Conservation (phyloP, 2,888 invertebrate species). For the Idaea dimidiata region DNA sequence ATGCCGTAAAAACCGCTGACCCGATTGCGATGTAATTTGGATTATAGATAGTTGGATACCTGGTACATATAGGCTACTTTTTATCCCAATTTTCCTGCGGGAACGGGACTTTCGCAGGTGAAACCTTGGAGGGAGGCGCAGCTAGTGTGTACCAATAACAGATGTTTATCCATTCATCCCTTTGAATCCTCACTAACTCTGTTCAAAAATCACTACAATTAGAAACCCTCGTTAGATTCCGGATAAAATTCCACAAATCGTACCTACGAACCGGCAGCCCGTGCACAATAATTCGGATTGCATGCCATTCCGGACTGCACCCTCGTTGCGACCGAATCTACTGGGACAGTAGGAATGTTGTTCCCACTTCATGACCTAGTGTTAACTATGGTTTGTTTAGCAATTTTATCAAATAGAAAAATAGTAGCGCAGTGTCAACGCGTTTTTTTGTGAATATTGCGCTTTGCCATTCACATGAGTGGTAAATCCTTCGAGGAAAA, state of each 20-base stretch:
- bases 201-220: neutral
- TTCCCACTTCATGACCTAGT: neutral
- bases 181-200: neutral
- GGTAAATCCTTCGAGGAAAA: too few relatives aligned
- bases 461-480: too few relatives aligned
- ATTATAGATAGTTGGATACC: too few relatives aligned
- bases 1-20: too few relatives aligned
- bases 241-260: neutral
- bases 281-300: neutral
- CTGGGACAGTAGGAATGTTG: neutral
- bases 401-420: neutral
- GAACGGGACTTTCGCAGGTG: too few relatives aligned
- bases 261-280: neutral
- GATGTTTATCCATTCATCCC: neutral
- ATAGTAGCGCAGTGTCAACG: too few relatives aligned
- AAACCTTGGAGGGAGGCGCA: too few relatives aligned
- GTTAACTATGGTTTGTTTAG: neutral
- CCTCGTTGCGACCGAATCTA: neutral
- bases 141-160: too few relatives aligned
- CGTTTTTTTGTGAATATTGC: too few relatives aligned
- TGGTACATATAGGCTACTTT: too few relatives aligned
- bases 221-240: neutral
- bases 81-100: too few relatives aligned
- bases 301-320: neutral
- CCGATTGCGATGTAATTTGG: too few relatives aligned